A percentile compares a stretch with the other conserved stretches of the same genome.
These are phyloP conservation scores for Pseudorhiza aurosa DNA, from an alignment of 30 jellyfish, hydroid and myxozoan species.

Conservation along the genomic window DNA sequence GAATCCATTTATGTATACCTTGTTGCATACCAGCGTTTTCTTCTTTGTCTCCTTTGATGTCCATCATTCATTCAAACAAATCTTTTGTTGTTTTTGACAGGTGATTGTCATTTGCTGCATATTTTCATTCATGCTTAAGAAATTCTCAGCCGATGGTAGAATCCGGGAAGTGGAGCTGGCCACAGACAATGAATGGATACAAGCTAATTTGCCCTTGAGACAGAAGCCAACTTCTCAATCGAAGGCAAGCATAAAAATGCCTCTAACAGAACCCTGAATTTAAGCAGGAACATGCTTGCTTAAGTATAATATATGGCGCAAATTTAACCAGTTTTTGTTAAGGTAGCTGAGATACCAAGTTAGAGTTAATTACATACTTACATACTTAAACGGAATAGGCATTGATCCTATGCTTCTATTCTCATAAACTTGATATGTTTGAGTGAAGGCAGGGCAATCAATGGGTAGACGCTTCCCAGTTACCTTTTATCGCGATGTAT, in stretches of 20 bases:
- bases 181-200: constrained; percentile 22
- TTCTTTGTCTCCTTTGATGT: too few species aligned
- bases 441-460: constrained; percentile 23
- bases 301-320: too few species aligned
- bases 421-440: too few species aligned
- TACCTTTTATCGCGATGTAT: constrained; percentile 19
- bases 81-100: too few species aligned
- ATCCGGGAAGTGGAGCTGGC: constrained; percentile 61
- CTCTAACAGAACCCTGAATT: constrained; percentile 56
- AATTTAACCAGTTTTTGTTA: too few species aligned
- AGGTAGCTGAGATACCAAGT: too few species aligned
- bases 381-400: constrained; percentile 50
- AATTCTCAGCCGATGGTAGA: constrained; percentile 44
- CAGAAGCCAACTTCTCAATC: constrained; percentile 3
- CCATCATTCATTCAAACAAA: too few species aligned
- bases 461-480: constrained; percentile 39
- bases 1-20: too few species aligned
- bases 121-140: constrained; percentile 65
- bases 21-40: too few species aligned
- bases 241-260: constrained; percentile 12
- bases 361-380: constrained; percentile 6
- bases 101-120: constrained; percentile 64
- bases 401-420: too few species aligned
- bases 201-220: constrained; percentile 17
- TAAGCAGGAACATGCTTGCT: too few species aligned